Evolutionary conservation across 1,140 invertebrate genomes (phyloP).

Genomic region (Nephotettix cincticeps): DNA sequence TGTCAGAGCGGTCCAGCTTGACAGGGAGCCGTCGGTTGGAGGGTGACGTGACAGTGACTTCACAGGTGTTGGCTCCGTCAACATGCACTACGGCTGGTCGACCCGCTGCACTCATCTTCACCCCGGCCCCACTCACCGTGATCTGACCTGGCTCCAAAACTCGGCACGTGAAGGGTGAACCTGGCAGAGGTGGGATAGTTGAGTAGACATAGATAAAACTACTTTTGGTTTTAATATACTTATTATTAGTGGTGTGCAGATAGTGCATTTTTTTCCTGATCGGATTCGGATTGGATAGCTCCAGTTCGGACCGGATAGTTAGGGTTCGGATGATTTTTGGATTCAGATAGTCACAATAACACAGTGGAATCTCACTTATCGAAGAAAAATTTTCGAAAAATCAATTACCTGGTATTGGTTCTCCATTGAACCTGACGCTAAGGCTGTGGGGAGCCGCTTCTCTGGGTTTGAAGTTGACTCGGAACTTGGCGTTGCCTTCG

Average conservation of each 20-base stretch:
- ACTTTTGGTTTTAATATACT: too few species aligned
- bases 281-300: too few species aligned
- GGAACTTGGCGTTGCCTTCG: constrained; percentile 93
- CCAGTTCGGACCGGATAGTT: too few species aligned
- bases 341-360: too few species aligned
- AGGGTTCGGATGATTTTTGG: too few species aligned
- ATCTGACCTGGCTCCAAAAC: constrained; percentile 65
- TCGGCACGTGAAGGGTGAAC: constrained; percentile 85
- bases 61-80: constrained; percentile 51
- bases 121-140: constrained; percentile 56
- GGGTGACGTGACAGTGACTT: constrained; percentile 74
- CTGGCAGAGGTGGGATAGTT: constrained; percentile 49
- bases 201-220: too few species aligned
- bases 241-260: too few species aligned
- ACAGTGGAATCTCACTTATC: too few species aligned
- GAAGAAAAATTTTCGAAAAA: too few species aligned
- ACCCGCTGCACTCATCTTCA: constrained; percentile 62
- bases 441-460: constrained; percentile 85
- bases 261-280: too few species aligned
- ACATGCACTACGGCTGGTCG: constrained; percentile 59
- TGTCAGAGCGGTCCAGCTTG: constrained; percentile 56
- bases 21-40: constrained; percentile 72
- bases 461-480: constrained; percentile 95
- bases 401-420: constrained; percentile 77
- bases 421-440: constrained; percentile 94